Percentiles rank a stretch among this genome's conserved stretches.
Conservation (phyloP, 1,140 invertebrate genomes). For the Drosophila punjabiensis region DNA sequence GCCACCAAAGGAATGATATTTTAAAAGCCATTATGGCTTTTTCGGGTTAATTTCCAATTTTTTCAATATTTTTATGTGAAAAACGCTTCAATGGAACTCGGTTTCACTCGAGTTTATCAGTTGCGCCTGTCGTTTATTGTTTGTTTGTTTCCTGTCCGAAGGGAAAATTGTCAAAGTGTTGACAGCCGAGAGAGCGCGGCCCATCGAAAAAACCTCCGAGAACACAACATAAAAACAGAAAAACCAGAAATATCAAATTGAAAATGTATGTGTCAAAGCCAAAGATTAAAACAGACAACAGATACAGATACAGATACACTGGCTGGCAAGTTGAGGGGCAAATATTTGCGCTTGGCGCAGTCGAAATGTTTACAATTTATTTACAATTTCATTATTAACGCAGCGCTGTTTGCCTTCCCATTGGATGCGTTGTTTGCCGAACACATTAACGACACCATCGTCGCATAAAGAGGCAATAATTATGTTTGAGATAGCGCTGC, state of each 20-base stretch:
- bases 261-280: constrained; percentile 44
- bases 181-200: constrained; percentile 47
- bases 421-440: constrained; percentile 62
- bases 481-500: constrained; percentile 68
- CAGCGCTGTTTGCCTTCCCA: constrained; percentile 53
- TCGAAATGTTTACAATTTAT: constrained; percentile 80
- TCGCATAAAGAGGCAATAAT: constrained; percentile 79
- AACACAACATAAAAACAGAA: neutral
- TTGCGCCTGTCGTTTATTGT: constrained; percentile 52
- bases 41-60: constrained; percentile 56
- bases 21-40: constrained; percentile 64
- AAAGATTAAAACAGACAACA: constrained; percentile 47
- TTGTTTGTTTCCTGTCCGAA: constrained; percentile 68
- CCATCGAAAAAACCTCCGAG: constrained; percentile 22
- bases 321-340: constrained; percentile 32
- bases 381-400: constrained; percentile 81
- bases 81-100: constrained; percentile 26
- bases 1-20: constrained; percentile 38
- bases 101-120: constrained; percentile 59
- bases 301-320: constrained; percentile 26
- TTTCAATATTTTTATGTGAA: constrained; percentile 33
- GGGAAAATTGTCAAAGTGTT: constrained; percentile 71
- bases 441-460: constrained; percentile 67
- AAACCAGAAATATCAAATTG: constrained; percentile 43
- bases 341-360: constrained; percentile 71